A percentile compares a stretch with the other conserved stretches of the same genome.
phyloP scores from a whole-genome alignment of 2,113 vertebrate genomes.

The Nothoprocta pentlandii region DNA sequence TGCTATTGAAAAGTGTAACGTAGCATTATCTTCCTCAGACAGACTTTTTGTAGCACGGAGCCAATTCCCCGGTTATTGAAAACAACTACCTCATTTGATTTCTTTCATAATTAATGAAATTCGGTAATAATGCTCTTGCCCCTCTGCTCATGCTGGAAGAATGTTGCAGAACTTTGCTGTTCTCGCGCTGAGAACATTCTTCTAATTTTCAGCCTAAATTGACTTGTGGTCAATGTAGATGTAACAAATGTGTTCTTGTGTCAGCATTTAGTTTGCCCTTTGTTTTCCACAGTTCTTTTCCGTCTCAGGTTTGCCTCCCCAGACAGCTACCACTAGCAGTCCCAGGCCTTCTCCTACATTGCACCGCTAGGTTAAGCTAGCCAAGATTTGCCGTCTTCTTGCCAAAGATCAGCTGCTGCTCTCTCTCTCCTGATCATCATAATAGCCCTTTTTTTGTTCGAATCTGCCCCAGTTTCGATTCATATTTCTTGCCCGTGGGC shows the following conservation, averaged over 20 bases:
- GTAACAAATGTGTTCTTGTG: neutral
- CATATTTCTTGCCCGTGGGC: neutral
- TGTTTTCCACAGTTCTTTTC: neutral
- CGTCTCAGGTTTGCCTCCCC: neutral
- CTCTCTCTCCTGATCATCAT: neutral
- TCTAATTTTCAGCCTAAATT: conserved; percentile 51
- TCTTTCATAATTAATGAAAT: conserved; percentile 75
- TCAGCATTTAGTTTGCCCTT: conserved; percentile 17
- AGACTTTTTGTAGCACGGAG: conserved; percentile 70
- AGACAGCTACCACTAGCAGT: neutral
- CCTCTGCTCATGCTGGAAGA: conserved; percentile 47
- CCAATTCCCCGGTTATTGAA: conserved; percentile 70
- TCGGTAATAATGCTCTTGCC: conserved; percentile 51
- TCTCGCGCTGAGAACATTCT: conserved; percentile 40
- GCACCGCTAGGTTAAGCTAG: neutral
- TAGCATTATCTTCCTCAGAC: conserved; percentile 72
- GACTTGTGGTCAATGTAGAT: neutral
- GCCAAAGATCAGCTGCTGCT: accelerated
- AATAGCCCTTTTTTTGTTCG: neutral
- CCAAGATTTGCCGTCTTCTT: neutral
- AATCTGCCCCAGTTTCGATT: neutral
- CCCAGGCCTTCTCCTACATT: neutral
- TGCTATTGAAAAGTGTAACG: conserved; percentile 71
- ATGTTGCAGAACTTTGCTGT: conserved; percentile 45
- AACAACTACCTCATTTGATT: conserved; percentile 72